Conservation (phyloP, 2,888 invertebrate genomes). For the Apodemia mormo region DNA sequence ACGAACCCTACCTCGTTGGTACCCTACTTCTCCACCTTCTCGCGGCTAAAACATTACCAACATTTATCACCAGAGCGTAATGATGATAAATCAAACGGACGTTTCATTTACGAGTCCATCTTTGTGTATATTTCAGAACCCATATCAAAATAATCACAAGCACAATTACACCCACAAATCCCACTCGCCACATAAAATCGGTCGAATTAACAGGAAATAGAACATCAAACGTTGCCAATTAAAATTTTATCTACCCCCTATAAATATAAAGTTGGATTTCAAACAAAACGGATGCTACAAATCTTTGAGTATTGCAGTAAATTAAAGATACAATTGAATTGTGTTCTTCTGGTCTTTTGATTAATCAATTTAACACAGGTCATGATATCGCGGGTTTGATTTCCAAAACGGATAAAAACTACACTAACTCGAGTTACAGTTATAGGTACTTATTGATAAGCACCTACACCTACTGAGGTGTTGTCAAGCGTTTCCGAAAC, state of each 20-base stretch:
- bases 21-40: too few species aligned
- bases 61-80: too few species aligned
- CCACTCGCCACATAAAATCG: constrained; percentile 1
- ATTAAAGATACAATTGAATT: not conserved
- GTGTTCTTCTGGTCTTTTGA: not conserved
- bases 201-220: not conserved
- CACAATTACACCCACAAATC: not conserved
- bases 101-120: not conserved
- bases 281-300: not conserved
- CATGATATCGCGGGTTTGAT: not conserved
- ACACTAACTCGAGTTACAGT: too few species aligned
- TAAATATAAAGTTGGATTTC: constrained; percentile 12
- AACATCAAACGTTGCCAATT: not conserved
- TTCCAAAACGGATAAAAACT: too few species aligned
- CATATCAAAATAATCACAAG: not conserved
- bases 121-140: not conserved
- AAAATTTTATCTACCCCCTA: not conserved
- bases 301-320: not conserved
- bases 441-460: too few species aligned
- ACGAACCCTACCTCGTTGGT: too few species aligned
- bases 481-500: too few species aligned
- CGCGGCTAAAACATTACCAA: too few species aligned
- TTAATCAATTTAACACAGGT: not conserved
- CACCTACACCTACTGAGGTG: too few species aligned
- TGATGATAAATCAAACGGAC: not conserved